phyloP scores from a whole-genome alignment of 2,113 vertebrate genomes.

The Podarcis cretensis region DNA sequence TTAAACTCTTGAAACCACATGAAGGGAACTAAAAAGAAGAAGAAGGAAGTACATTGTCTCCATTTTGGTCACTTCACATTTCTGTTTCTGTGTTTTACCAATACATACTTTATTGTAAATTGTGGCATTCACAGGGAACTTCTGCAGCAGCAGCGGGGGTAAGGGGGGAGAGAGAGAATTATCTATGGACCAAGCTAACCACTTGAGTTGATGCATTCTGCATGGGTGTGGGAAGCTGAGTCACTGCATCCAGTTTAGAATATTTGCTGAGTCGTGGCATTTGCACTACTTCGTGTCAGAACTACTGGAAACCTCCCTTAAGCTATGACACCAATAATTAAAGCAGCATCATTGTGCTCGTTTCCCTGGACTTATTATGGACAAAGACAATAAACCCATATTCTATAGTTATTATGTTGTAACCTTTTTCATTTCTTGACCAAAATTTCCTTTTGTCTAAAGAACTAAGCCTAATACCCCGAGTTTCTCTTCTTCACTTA shows the following conservation, averaged over 20 bases:
- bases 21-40: too few relatives aligned
- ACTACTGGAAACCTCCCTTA: background rate
- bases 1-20: background rate
- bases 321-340: background rate
- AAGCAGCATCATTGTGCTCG: background rate
- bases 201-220: background rate
- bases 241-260: background rate
- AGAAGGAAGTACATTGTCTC: background rate
- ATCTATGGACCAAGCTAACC: background rate
- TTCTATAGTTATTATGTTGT: background rate
- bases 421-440: background rate
- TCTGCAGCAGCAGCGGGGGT: background rate
- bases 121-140: background rate
- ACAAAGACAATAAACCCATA: background rate
- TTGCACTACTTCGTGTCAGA: background rate
- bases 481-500: background rate
- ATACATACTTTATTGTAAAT: background rate
- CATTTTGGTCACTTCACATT: background rate
- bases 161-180: background rate
- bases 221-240: background rate
- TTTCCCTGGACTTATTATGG: background rate
- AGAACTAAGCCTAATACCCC: background rate
- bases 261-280: constrained; percentile 10
- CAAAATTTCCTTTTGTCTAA: background rate
- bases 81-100: background rate